A percentile compares a stretch with the other conserved stretches of the same genome.
Conservation (phyloP, 2,113 vertebrate genomes). For the Panthera leo region DNA sequence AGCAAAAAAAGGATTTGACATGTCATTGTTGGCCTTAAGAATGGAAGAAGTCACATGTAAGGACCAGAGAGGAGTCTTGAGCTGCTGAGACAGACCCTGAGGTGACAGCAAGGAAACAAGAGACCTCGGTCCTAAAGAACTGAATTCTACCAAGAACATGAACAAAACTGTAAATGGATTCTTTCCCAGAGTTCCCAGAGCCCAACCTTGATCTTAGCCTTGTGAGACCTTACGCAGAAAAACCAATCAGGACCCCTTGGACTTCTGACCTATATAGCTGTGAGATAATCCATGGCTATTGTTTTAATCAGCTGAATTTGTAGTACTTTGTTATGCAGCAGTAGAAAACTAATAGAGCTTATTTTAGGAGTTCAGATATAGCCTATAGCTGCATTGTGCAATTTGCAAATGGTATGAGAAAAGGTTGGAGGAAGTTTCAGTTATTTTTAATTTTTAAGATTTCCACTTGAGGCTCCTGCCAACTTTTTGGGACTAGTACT, state of each 20-base stretch:
- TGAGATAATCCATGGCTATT: neutral
- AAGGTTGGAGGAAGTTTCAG: neutral
- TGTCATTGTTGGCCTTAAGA: neutral
- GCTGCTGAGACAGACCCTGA: neutral
- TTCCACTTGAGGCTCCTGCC: neutral
- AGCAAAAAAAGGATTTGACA: neutral
- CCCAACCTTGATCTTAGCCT: neutral
- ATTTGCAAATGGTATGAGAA: neutral
- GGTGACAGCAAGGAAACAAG: neutral
- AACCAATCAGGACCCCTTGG: neutral
- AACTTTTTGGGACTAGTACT: neutral
- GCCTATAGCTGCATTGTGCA: neutral
- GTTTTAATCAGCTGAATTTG: neutral
- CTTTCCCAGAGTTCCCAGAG: neutral
- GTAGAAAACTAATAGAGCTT: neutral
- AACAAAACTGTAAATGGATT: neutral
- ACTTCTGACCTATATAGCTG: neutral
- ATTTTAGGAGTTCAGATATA: neutral
- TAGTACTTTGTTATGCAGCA: neutral
- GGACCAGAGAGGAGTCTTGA: neutral
- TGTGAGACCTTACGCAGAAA: neutral
- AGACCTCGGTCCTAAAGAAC: neutral
- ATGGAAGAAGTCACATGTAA: neutral
- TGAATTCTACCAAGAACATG: neutral
- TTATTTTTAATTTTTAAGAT: constrained; percentile 39